Evolutionary conservation across 2,113 vertebrate genomes (phyloP).

Genomic region (Willisornis vidua): DNA sequence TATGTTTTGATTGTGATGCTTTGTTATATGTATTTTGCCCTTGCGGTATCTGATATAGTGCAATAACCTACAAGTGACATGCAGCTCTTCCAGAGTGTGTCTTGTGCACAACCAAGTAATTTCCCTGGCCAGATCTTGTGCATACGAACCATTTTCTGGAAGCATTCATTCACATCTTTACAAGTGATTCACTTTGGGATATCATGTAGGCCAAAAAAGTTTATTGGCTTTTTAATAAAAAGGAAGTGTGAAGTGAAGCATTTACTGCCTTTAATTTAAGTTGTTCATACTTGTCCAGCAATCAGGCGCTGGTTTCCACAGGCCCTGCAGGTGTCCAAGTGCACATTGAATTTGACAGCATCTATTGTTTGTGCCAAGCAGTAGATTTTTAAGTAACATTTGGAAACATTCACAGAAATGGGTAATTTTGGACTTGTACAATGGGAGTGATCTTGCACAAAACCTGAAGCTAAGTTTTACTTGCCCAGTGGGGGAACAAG

Average conservation of each 20-base stretch:
- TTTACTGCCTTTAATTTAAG: slow-evolving; percentile 34
- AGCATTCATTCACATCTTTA: slow-evolving; percentile 18
- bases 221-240: slow-evolving; percentile 40
- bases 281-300: background rate
- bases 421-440: background rate
- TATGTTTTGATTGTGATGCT: background rate
- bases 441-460: background rate
- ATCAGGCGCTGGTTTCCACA: slow-evolving; percentile 22
- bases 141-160: background rate
- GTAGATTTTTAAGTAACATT: slow-evolving; percentile 5
- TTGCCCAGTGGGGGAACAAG: background rate
- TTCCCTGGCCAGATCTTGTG: background rate
- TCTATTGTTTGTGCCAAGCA: background rate
- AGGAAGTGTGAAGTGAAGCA: slow-evolving; percentile 52
- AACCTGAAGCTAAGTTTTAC: background rate
- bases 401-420: slow-evolving; percentile 1
- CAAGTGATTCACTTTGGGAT: background rate
- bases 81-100: background rate
- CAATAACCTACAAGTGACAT: background rate
- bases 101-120: background rate
- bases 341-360: background rate
- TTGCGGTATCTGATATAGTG: background rate
- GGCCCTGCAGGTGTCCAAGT: background rate
- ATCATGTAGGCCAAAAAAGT: background rate
- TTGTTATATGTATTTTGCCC: background rate